These are phyloP conservation scores for Zygothrica quintamaculata DNA, from an alignment of 2,888 invertebrate species.

Conservation along the genomic window DNA sequence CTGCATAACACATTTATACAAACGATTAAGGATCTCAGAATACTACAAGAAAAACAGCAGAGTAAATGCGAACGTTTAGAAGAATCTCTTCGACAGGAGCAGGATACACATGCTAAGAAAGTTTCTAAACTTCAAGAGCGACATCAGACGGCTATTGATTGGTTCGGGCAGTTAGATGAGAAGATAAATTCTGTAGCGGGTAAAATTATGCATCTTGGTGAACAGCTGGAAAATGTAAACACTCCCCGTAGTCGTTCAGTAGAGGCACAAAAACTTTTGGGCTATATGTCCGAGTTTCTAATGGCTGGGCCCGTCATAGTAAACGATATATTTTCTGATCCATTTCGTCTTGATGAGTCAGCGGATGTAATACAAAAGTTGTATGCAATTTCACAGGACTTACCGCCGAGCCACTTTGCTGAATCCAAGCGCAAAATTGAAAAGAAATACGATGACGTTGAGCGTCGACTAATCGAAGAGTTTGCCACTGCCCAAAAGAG, in stretches of 20 bases:
- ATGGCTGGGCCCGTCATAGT: slow-evolving; percentile 91
- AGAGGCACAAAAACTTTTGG: slow-evolving; percentile 96
- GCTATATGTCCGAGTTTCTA: slow-evolving; percentile 96
- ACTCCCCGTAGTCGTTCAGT: slow-evolving; percentile 97
- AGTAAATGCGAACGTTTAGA: slow-evolving; percentile 94
- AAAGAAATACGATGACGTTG: slow-evolving; percentile 95
- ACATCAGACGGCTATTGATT: slow-evolving; percentile 93
- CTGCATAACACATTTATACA: slow-evolving; percentile 96
- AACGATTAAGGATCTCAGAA: slow-evolving; percentile 92
- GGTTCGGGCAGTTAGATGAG: slow-evolving; percentile 96
- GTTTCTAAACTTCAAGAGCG: slow-evolving; percentile 92
- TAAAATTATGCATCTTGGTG: slow-evolving; percentile 98
- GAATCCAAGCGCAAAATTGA: slow-evolving; percentile 93
- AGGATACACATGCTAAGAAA: slow-evolving; percentile 92
- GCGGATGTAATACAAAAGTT: slow-evolving; percentile 99
- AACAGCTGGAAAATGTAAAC: slow-evolving; percentile 98
- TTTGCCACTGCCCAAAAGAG: slow-evolving; percentile 95
- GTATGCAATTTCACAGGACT: slow-evolving; percentile 96
- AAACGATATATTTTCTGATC: slow-evolving; percentile 94
- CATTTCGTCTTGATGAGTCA: slow-evolving; percentile 91
- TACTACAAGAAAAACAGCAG: slow-evolving; percentile 93
- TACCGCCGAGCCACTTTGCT: slow-evolving; percentile 94
- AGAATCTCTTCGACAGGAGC: slow-evolving; percentile 92
- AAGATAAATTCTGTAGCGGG: slow-evolving; percentile 98
- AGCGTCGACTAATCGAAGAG: slow-evolving; percentile 95